Base-by-base conservation (phyloP, 2,113 vertebrate species). In the Axis porcinus region DNA sequence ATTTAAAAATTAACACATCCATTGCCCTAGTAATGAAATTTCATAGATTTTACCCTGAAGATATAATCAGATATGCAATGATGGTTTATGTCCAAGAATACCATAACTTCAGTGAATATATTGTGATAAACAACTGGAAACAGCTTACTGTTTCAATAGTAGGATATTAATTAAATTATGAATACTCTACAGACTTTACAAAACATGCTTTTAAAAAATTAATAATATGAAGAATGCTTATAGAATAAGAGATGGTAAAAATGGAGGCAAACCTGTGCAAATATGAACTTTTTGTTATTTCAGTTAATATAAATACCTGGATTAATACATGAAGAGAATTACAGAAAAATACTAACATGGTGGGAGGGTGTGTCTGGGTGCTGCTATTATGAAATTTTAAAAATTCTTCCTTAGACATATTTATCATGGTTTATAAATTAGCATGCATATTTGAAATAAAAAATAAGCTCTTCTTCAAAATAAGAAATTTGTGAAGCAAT, bases 21-120 rank as follows among this genome's bases (percentile, higher is more conserved):
- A 57, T 92, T 95, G 19, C 43, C 52, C 8, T 90, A 30, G 54
- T 87, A 83, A 96, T 92, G 90, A 55, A 67, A 90, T 92, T 92
- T 83, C 76, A 70, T n/a, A 85, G 21, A 92, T 45, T 88, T 93
- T 74, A 91, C 23, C 12, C 76, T 87, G 54, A 91, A 96, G 23
- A 81, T 84, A 62, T 60, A 94, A 94, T 95, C 28, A 90, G 74
- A n/a, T 94, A 90, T 94, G 70, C 43, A 82, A 54, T 11, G 43
- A 15, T 94, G 33, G 70, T 87, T 97, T 94, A 92, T 43, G 27
- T 84, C 8, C 28, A 88, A 88, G 30, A 55, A 93, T 88, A 74
- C 15, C 23, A 91, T 64, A 95, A 76, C 60, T 60, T 33, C 12
- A 25, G 12, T 91, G 45, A 28, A 78, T 78, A 86, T 89, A 86